These are phyloP conservation scores for Cephus cinctus DNA, from an alignment of 1,140 invertebrate species.

Conservation along the genomic window DNA sequence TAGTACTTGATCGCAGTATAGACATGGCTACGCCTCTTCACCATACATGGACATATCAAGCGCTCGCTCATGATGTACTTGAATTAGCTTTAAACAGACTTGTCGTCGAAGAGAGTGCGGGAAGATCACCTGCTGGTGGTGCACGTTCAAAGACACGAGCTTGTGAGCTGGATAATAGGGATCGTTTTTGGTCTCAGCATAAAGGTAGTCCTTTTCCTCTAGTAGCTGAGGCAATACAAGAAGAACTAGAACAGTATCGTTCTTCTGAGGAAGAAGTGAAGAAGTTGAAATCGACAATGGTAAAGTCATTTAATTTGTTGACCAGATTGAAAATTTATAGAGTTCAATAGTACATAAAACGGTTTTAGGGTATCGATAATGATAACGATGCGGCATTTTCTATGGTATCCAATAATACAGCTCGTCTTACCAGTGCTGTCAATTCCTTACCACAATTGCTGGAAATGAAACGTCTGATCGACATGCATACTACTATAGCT, in stretches of 20 bases:
- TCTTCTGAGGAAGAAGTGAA: conserved; percentile 96
- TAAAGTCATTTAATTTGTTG: conserved; percentile 27
- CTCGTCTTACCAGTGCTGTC: conserved; percentile 89
- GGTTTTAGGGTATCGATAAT: conserved; percentile 70
- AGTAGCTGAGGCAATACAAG: conserved; percentile 97
- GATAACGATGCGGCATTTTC: conserved; percentile 74
- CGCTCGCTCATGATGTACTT: conserved; percentile 92
- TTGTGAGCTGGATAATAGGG: conserved; percentile 88
- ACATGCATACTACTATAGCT: conserved; percentile 98
- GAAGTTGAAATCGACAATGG: conserved; percentile 89
- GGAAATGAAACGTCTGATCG: conserved; percentile 95
- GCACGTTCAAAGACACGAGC: conserved; percentile 74
- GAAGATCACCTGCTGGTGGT: conserved; percentile 58
- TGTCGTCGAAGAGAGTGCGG: conserved; percentile 72
- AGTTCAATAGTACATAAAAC: too few species aligned
- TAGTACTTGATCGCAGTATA: conserved; percentile 92
- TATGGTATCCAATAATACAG: conserved; percentile 92
- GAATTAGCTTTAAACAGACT: conserved; percentile 89
- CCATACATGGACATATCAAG: conserved; percentile 99
- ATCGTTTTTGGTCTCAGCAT: conserved; percentile 90
- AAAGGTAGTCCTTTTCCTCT: conserved; percentile 96
- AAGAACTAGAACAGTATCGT: conserved; percentile 92
- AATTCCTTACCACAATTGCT: conserved; percentile 94
- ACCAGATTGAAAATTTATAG: conserved; percentile 3
- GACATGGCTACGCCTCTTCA: conserved; percentile 97